Conservation (phyloP, 2,797 vertebrate species). For the Crocodylus rhombifer region DNA sequence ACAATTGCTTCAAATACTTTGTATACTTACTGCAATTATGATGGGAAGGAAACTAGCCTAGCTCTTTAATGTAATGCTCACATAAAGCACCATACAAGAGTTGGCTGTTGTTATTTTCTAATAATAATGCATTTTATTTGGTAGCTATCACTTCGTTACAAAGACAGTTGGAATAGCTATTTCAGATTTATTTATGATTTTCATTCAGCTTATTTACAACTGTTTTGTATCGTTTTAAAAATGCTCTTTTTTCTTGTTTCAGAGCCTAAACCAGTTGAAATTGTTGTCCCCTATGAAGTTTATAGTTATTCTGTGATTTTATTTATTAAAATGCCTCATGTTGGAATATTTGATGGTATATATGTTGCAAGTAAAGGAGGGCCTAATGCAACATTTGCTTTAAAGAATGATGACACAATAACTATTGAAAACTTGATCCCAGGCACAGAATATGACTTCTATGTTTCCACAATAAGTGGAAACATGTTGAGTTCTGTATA, state of each 20-base stretch:
- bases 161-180: background rate
- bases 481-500: slow-evolving; percentile 81
- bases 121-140: background rate
- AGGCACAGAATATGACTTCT: slow-evolving; percentile 85
- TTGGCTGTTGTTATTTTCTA: background rate
- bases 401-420: slow-evolving; percentile 70
- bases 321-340: slow-evolving; percentile 82
- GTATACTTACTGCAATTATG: background rate
- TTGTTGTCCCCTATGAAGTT: slow-evolving; percentile 79
- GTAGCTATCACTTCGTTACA: background rate
- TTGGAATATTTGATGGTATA: slow-evolving; percentile 85
- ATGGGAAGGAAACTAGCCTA: background rate
- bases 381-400: slow-evolving; percentile 67
- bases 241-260: slow-evolving; percentile 34
- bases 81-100: background rate
- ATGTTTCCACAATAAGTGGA: slow-evolving; percentile 82
- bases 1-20: background rate
- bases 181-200: background rate
- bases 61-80: background rate
- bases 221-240: background rate
- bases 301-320: slow-evolving; percentile 77
- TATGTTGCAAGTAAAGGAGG: slow-evolving; percentile 72
- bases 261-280: slow-evolving; percentile 84
- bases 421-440: slow-evolving; percentile 80
- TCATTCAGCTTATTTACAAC: background rate